Evolutionary conservation across 2,888 invertebrate species (phyloP), one percentile per base, ranked within the genome.

Genomic region (Auanema sp.): DNA sequence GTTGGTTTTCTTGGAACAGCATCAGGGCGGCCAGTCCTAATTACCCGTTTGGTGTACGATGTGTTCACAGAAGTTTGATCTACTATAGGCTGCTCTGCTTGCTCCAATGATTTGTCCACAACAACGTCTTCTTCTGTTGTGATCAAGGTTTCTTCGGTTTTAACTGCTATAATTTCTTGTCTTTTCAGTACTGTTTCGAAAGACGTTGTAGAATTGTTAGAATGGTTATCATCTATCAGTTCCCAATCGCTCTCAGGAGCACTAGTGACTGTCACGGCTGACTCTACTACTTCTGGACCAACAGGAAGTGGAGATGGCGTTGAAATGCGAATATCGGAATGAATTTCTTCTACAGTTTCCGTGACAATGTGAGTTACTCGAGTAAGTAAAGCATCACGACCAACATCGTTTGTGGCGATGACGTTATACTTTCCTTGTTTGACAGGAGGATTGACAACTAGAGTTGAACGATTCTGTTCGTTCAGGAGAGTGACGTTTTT

Each of bases 341-440:
- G 53, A 12, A 54, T 58, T 21, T 69, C 70, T 53, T 78, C 76
- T 10, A 63, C 58, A 16, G 65, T 60, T 23, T 66, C 70, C 0
- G 69, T 65, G 11, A 65, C 66, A n/a, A 74, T 64, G 24, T 71
- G 25, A 24, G 67, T 59, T 23, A 77, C 68, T 58, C 69, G 67
- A 0, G 72, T 68, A 12, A 60, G 58, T 42, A 69, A 58, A n/a
- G 66, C 63, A 24, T 71, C 66, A 25, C 68, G 69, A 60, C 81
- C 74, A 21, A 71, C 71, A 40, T 77, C 75, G 57, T 83, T 79
- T 16, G 58, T 60, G 1, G 79, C 77, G 1, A 76, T 75, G 3
- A 78, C 78, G 21, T 66, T 69, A 66, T 79, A 79, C 54, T 77
- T 71, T 49, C 82, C 83, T 33, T 69, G 72, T 44, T 76, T 74